A percentile compares a stretch with the other conserved stretches of the same genome.
phyloP scores from a whole-genome alignment of 2,797 vertebrate genomes.

The Siniperca scherzeri region DNA sequence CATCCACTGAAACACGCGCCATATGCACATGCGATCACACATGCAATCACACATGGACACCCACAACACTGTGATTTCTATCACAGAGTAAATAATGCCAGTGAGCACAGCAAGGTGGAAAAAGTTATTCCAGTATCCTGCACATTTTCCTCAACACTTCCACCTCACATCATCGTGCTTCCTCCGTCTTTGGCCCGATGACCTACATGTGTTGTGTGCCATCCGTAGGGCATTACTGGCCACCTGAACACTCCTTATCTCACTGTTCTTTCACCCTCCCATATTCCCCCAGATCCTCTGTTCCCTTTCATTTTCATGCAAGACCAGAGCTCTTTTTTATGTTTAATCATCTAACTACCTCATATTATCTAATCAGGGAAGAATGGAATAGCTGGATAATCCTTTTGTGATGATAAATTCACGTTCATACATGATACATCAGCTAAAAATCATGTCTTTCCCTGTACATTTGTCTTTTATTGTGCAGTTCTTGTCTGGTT shows the following conservation, averaged over 20 bases:
- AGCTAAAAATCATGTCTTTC: background rate
- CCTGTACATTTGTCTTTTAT: background rate
- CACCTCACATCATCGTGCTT: conserved; percentile 8
- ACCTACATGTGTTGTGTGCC: conserved; percentile 56
- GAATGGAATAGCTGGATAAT: background rate
- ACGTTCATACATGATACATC: background rate
- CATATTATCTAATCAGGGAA: conserved; percentile 33
- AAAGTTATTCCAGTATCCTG: conserved; percentile 34
- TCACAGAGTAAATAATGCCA: conserved; percentile 28
- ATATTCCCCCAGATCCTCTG: conserved; percentile 16
- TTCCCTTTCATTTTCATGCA: conserved; percentile 27
- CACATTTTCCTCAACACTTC: conserved; percentile 38
- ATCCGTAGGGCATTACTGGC: conserved; percentile 30
- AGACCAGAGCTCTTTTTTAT: background rate
- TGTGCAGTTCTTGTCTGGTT: conserved; percentile 4
- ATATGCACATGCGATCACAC: conserved; percentile 21
- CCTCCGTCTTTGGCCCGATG: conserved; percentile 53
- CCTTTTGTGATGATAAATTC: background rate
- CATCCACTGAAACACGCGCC: background rate
- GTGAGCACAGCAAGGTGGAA: conserved; percentile 14
- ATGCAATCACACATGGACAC: conserved; percentile 41
- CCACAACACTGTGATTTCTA: conserved; percentile 16
- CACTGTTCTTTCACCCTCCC: conserved; percentile 26
- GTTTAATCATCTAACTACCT: conserved; percentile 9
- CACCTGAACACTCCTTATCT: conserved; percentile 30